These are phyloP conservation scores for Sardina pilchardus DNA, from an alignment of 2,113 vertebrate genomes.

Conservation along the genomic window DNA sequence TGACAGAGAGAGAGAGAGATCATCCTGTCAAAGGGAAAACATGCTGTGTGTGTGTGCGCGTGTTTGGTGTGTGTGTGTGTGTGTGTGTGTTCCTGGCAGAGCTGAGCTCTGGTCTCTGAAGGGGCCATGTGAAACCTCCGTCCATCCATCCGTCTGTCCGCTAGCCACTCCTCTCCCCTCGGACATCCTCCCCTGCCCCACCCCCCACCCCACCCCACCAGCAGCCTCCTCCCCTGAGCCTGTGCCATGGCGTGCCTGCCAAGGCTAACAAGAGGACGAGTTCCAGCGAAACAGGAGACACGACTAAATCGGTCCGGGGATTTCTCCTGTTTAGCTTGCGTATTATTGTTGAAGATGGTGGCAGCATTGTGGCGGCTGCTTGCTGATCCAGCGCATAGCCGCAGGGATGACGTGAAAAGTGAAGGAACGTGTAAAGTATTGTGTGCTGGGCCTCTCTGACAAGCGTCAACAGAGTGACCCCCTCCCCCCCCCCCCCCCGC, in stretches of 20 bases:
- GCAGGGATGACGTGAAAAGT: neutral
- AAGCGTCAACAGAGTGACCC: neutral
- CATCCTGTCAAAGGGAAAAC: neutral
- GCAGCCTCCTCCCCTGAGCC: neutral
- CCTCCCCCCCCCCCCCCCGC: neutral
- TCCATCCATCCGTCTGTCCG: neutral
- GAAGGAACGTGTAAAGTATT: neutral
- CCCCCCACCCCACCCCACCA: neutral
- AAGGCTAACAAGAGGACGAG: constrained; percentile 1
- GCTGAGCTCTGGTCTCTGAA: constrained; percentile 3
- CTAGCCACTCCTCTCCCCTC: neutral
- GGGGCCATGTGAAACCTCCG: neutral
- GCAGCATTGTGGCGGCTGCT: neutral
- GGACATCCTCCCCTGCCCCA: neutral
- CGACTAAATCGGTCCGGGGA: constrained; percentile 1
- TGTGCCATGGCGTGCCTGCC: neutral
- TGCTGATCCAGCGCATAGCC: neutral
- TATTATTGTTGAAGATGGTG: neutral
- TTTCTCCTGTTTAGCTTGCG: neutral
- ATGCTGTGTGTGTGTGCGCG: neutral
- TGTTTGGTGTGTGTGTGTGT: constrained; percentile 12
- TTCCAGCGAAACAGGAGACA: neutral
- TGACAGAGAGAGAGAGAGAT: constrained; percentile 19
- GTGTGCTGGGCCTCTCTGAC: neutral
- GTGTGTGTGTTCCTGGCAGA: constrained; percentile 44